Base-by-base conservation (phyloP, 2,113 vertebrate genomes). In the Rhodinocichla rosea region DNA sequence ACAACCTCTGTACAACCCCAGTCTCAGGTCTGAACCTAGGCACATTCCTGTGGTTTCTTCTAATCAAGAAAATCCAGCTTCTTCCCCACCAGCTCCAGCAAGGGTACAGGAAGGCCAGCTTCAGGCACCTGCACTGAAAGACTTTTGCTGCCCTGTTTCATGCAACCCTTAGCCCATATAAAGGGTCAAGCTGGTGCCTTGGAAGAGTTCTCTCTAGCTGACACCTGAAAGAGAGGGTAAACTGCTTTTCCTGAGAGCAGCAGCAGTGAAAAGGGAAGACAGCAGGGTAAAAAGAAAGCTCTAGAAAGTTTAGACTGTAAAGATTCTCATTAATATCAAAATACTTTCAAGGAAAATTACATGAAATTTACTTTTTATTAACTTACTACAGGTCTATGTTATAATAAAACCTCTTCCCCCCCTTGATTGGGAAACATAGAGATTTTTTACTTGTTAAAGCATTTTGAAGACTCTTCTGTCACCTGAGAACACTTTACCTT, bases 351-450 rank as follows among this genome's bases (percentile, higher is more conserved):
- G 24, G 37, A 69, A 95, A 91, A 60, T 68, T 5, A 74, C 37
- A 77, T 8, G 16, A 47, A 63, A 27, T 57, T 65, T 75, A 45
- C 9, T 40, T 87, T 90, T 84, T 56, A 82, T 56, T 62, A 82
- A 71, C 23, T 57, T 5, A 2, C 26, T 49, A 37, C 14, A 32
- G 12, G 24, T 49, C 26, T 71, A 17, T 19, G 53, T 75, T 89
- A n/a, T 42, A 95, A 92, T n/a, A 78, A 79, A 59, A 65, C 22
- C 64, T 44, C 75, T 94, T 57, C 76, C 52, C n/a, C 33, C 32
- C 21, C 15, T 26, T 69, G 19, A 45, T 0, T 65, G 50, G n/a
- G 44, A 89, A 95, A 93, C 30, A 30, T 28, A 67, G 60, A 93
- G 62, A 57, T 64, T 32, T 47, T 79, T 69, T 50, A 62, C 30